phyloP scores from a whole-genome alignment of 2,888 invertebrate species.

The Pharmacophagus antenor region DNA sequence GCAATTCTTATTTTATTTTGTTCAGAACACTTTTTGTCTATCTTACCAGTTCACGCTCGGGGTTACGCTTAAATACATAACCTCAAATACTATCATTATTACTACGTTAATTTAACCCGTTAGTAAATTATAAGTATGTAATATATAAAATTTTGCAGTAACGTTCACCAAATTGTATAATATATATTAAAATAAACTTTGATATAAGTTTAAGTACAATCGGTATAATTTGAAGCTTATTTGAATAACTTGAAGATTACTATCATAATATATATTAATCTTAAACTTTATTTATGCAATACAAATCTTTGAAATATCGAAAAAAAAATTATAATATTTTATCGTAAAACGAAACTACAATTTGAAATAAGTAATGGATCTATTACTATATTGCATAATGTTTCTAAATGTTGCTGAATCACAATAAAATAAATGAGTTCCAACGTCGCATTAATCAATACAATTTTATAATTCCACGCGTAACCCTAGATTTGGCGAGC shows the following conservation, averaged over 20 bases:
- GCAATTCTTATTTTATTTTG: constrained; percentile 67
- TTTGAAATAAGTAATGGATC: too few species aligned
- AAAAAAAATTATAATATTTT: too few species aligned
- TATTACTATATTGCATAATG: background rate
- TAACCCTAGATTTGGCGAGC: constrained; percentile 69
- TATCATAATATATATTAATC: constrained; percentile 1
- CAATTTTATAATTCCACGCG: constrained; percentile 68
- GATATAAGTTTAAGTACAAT: background rate
- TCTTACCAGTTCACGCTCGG: constrained; percentile 23
- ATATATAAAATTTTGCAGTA: background rate
- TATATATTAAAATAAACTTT: background rate
- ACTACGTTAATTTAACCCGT: background rate
- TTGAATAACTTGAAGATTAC: background rate
- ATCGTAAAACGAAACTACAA: too few species aligned
- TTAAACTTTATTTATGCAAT: constrained; percentile 6
- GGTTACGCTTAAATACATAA: background rate
- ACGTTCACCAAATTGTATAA: background rate
- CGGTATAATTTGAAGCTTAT: background rate
- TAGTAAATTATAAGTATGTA: background rate
- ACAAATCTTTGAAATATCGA: background rate
- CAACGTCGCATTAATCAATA: constrained; percentile 60
- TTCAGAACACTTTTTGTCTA: constrained; percentile 61
- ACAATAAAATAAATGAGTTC: background rate
- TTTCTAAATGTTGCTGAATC: background rate
- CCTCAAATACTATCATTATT: background rate